These are phyloP conservation scores for Sebastes iracundus DNA, from an alignment of 2,797 vertebrate genomes.

Conservation along the genomic window DNA sequence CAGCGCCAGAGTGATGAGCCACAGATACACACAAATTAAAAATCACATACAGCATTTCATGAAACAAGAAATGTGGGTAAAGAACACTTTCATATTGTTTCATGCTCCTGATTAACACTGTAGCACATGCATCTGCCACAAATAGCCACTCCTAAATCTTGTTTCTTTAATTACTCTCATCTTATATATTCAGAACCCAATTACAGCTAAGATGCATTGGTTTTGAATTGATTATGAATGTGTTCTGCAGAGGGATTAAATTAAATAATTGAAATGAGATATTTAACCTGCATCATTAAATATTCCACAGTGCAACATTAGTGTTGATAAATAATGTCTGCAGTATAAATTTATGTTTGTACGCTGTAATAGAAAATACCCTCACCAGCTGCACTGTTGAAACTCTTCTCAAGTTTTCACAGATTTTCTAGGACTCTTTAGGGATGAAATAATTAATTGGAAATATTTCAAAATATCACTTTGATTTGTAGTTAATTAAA, in stretches of 20 bases:
- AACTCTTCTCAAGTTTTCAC: background rate
- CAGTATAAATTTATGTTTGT: background rate
- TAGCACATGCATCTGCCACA: constrained; percentile 22
- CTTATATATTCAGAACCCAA: constrained; percentile 53
- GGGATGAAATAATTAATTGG: background rate
- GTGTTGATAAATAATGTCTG: constrained; percentile 15
- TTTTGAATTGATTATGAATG: constrained; percentile 56
- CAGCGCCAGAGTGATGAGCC: constrained; percentile 62
- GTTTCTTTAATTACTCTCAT: constrained; percentile 61
- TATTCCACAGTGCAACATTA: background rate
- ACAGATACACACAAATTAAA: constrained; percentile 70
- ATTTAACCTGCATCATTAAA: constrained; percentile 21
- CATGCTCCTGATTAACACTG: constrained; percentile 19
- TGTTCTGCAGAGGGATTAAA: constrained; percentile 27
- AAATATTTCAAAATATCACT: background rate
- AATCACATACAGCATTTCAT: constrained; percentile 49
- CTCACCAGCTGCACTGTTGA: background rate
- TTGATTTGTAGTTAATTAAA: constrained; percentile 4
- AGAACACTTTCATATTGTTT: constrained; percentile 20
- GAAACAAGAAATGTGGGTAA: constrained; percentile 22
- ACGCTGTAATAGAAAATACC: background rate
- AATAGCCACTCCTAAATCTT: constrained; percentile 32
- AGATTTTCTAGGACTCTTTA: background rate
- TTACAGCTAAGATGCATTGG: constrained; percentile 43
- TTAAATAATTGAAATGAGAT: constrained; percentile 30